Conservation (phyloP, 2,113 vertebrate genomes). For the Hylia prasina region DNA sequence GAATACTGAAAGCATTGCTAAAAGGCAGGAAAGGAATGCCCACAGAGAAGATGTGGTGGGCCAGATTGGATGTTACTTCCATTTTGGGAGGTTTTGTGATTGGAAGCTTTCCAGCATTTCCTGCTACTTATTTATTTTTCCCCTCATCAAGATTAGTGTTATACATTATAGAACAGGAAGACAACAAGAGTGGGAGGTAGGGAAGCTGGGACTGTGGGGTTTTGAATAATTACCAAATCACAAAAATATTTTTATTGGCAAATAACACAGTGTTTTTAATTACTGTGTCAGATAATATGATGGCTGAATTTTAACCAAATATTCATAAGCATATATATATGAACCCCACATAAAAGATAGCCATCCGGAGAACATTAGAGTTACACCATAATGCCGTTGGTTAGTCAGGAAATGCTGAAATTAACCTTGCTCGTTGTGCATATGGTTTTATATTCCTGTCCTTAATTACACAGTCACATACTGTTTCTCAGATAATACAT, state of each 20-base stretch:
- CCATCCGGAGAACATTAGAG: conserved; percentile 43
- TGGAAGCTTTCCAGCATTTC: background rate
- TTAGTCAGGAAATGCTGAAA: conserved; percentile 42
- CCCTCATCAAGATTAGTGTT: conserved; percentile 1
- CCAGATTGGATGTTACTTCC: background rate
- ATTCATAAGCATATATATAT: background rate
- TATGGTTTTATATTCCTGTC: conserved; percentile 19
- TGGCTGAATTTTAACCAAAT: conserved; percentile 34
- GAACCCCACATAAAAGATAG: background rate
- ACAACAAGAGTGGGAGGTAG: background rate
- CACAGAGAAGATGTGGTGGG: background rate
- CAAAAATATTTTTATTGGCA: conserved; percentile 35
- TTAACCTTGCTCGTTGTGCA: conserved; percentile 12
- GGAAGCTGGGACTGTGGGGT: background rate
- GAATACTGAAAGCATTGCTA: conserved; percentile 14
- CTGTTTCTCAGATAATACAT: conserved; percentile 37
- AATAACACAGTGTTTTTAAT: conserved; percentile 40
- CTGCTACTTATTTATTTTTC: conserved; percentile 26
- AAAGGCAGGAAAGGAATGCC: background rate
- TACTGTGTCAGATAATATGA: background rate
- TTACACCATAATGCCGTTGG: background rate
- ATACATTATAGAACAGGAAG: conserved; percentile 15
- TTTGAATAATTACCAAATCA: conserved; percentile 6
- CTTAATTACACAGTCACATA: conserved; percentile 36
- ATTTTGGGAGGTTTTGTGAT: background rate